phyloP scores from a whole-genome alignment of 2,113 vertebrate genomes.

The Xiphorhynchus elegans region DNA sequence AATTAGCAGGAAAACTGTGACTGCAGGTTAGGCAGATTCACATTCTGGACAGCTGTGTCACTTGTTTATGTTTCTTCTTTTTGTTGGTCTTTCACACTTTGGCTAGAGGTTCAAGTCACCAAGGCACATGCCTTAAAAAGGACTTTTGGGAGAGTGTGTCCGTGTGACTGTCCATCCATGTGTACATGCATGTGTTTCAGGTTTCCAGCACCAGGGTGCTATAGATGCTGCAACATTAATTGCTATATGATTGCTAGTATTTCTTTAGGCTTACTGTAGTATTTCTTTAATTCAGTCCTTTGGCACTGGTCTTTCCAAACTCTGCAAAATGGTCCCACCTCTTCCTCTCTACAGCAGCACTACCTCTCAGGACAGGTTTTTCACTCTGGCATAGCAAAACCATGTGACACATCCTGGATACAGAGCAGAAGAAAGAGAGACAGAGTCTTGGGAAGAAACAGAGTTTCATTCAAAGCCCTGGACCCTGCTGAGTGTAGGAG shows the following conservation, averaged over 20 bases:
- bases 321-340: neutral
- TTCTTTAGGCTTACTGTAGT: neutral
- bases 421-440: neutral
- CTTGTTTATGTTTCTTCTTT: neutral
- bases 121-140: neutral
- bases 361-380: neutral
- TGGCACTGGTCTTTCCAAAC: neutral
- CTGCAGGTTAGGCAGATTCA: neutral
- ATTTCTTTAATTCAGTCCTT: neutral
- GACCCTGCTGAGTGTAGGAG: neutral
- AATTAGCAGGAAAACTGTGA: neutral
- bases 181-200: neutral
- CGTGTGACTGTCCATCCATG: fast-evolving
- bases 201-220: neutral
- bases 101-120: neutral
- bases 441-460: neutral
- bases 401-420: neutral
- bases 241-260: neutral
- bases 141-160: neutral
- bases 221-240: neutral
- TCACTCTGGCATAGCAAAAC: neutral
- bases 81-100: neutral
- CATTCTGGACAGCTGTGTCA: neutral
- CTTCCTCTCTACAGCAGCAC: neutral
- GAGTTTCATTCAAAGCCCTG: neutral